These are phyloP conservation scores for Dinoponera quadriceps DNA, from an alignment of 1,140 invertebrate genomes.

Conservation along the genomic window DNA sequence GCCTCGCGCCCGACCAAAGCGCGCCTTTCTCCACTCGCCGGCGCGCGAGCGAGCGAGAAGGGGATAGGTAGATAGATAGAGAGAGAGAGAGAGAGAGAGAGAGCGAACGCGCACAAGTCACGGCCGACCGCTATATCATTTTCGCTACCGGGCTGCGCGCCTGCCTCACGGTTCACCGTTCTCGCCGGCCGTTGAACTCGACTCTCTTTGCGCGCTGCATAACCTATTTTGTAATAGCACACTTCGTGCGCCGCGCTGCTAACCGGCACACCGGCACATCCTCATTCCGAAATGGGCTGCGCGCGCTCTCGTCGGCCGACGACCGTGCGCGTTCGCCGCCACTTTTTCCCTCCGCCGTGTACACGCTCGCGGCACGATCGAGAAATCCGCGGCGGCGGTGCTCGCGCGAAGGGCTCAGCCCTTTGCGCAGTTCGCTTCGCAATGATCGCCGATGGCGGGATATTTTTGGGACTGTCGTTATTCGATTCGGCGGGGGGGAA, in stretches of 20 bases:
- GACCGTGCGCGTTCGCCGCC: not conserved
- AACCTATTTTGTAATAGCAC: constrained; percentile 86
- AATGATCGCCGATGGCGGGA: too few relatives aligned
- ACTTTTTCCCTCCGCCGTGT: not conserved
- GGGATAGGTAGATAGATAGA: too few relatives aligned
- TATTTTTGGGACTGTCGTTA: too few relatives aligned
- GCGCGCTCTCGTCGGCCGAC: constrained; percentile 11
- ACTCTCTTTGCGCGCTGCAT: constrained; percentile 83
- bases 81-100: too few relatives aligned
- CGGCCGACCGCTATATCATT: constrained; percentile 82
- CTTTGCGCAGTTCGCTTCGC: too few relatives aligned
- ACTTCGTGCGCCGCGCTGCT: constrained; percentile 80
- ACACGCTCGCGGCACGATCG: too few relatives aligned
- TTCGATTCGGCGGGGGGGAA: too few relatives aligned
- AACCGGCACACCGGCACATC: constrained; percentile 65
- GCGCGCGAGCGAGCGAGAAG: constrained; percentile 31
- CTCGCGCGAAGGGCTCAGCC: too few relatives aligned
- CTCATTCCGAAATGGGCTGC: constrained; percentile 63
- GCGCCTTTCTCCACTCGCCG: constrained; percentile 45
- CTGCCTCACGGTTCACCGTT: constrained; percentile 79
- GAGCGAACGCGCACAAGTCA: constrained; percentile 71
- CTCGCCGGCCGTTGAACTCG: constrained; percentile 82
- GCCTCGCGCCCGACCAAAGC: constrained; percentile 51
- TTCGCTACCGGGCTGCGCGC: constrained; percentile 79
- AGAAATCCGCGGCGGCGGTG: too few relatives aligned